phyloP scores from a whole-genome alignment of 2,797 vertebrate genomes.

The Siniperca obscura region DNA sequence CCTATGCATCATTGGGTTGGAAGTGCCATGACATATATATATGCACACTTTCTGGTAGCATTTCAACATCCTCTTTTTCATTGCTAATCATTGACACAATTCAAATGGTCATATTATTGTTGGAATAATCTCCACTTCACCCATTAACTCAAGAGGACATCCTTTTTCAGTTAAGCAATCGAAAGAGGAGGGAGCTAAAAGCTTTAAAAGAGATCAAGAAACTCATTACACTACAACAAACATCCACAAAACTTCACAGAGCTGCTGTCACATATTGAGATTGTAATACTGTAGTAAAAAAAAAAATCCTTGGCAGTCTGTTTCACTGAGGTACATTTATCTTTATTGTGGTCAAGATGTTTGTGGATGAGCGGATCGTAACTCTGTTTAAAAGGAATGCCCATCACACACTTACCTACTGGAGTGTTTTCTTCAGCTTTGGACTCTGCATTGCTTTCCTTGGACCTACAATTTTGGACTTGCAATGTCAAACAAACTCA shows the following conservation, averaged over 20 bases:
- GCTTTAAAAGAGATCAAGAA: conserved; percentile 71
- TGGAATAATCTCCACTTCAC: conserved; percentile 70
- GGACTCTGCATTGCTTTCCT: conserved; percentile 97
- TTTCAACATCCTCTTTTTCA: conserved; percentile 65
- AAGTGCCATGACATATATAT: conserved; percentile 28
- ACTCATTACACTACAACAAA: conserved; percentile 7
- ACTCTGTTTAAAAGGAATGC: conserved; percentile 91
- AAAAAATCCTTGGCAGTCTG: not conserved
- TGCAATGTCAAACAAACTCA: conserved; percentile 96
- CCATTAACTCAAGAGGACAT: conserved; percentile 82
- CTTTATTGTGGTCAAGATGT: conserved; percentile 76
- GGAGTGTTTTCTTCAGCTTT: conserved; percentile 98
- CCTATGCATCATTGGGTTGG: conserved; percentile 33
- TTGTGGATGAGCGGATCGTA: conserved; percentile 90
- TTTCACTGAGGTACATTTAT: conserved; percentile 19
- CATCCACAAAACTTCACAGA: conserved; percentile 10
- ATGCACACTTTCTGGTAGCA: conserved; percentile 38
- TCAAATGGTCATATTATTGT: conserved; percentile 66
- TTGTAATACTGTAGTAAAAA: not conserved
- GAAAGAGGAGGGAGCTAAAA: conserved; percentile 51
- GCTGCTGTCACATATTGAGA: not conserved
- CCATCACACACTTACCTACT: conserved; percentile 96
- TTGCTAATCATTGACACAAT: conserved; percentile 82
- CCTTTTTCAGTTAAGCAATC: conserved; percentile 67
- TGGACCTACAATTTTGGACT: conserved; percentile 95